Evolutionary conservation across 2,113 vertebrate species (phyloP), one percentile per base, ranked within the genome.

Genomic region (Chaetodon trifascialis): DNA sequence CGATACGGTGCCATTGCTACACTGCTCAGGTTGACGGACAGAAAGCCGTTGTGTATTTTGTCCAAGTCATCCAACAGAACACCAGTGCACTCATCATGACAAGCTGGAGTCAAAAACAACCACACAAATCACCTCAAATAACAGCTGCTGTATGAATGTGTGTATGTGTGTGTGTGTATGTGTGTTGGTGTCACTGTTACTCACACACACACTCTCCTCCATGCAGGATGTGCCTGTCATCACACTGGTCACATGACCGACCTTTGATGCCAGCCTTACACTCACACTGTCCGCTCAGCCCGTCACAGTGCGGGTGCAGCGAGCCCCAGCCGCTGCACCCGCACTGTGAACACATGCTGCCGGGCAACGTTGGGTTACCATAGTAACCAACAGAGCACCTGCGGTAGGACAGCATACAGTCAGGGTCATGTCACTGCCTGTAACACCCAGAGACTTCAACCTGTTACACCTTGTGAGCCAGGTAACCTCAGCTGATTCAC

Each of bases 371-470:
- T 1, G 98, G 98, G 87, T 96, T 94, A 7, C 98, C 98, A 0
- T 96, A 92, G 87, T 97, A 97, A 89, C 98, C 96, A 1, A 80
- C 19, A 2, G 97, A 96, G 80, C 98, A 99, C 89, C 98, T 99
- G 65, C 0, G 30, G 5, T 38, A 80, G 0, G 40, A 58, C 23
- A 78, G 38, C 0, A 0, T 10, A 16, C 9, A 8, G 10, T 80
- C n/a, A 51, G 12, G 11, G 14, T 70, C 42, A 70, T n/a, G 30
- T 71, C 25, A 62, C 12, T 16, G 34, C 7, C 55, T 55, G 3
- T n/a, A 54, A 11, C 21, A 14, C n/a, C 25, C 12, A 58, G 55
- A 16, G 30, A 4, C 21, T 1, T 30, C 30, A 30, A 30, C 30
- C 30, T 3, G 30, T 30, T 30, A 30, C 30, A 30, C 30, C 30